Evolutionary conservation across 2,888 invertebrate species (phyloP).

Genomic region (Hypolimnas misippus): DNA sequence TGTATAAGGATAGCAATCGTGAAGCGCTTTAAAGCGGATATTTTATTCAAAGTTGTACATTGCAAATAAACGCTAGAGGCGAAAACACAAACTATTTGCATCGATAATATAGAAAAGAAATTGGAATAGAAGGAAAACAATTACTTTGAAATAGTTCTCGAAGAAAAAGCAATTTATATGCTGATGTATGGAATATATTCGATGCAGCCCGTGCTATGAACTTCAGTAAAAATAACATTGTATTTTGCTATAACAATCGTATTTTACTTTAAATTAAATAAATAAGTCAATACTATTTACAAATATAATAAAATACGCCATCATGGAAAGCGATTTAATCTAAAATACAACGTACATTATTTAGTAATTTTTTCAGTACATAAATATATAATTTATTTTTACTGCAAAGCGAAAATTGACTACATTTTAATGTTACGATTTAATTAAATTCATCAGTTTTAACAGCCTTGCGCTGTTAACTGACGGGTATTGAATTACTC

Average conservation of each 20-base stretch:
- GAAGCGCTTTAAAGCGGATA: constrained; percentile 14
- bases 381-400: not conserved
- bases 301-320: no score
- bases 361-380: no score
- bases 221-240: no score
- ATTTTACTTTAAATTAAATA: no score
- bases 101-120: constrained; percentile 3
- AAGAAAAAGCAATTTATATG: constrained; percentile 1
- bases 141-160: not conserved
- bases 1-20: constrained; percentile 12
- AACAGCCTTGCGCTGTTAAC: not conserved
- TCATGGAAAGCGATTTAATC: no score
- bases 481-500: constrained; percentile 5
- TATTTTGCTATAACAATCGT: no score
- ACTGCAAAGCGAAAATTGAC: not conserved
- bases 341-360: no score
- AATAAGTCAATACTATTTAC: no score
- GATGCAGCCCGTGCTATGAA: not conserved
- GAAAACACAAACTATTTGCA: constrained; percentile 10
- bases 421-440: constrained; percentile 3
- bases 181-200: not conserved
- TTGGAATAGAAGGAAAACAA: constrained; percentile 8
- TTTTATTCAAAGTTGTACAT: constrained; percentile 15
- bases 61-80: constrained; percentile 4
- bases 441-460: constrained; percentile 4